Percentiles rank a stretch among this genome's conserved stretches.
phyloP scores from a whole-genome alignment of 2,888 invertebrate species.

The Artemia sinica region DNA sequence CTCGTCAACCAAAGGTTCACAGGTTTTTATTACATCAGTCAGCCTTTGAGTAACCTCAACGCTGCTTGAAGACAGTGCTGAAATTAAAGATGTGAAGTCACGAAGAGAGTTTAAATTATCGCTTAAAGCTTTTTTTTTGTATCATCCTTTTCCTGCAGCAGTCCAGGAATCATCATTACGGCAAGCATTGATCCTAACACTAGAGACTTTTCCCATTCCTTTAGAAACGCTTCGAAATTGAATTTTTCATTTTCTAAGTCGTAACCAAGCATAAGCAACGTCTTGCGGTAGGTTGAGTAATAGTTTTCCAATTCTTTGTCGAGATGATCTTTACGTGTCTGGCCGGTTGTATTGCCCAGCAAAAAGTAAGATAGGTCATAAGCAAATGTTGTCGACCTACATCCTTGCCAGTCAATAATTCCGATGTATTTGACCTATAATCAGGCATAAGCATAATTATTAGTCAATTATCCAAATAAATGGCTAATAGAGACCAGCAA shows the following conservation, averaged over 20 bases:
- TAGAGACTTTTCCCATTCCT: neutral
- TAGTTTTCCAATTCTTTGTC: neutral
- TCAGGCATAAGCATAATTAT: no score
- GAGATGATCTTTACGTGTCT: conserved; percentile 1
- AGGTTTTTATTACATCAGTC: no score
- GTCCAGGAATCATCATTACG: neutral
- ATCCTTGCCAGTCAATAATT: conserved; percentile 14
- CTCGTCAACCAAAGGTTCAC: no score
- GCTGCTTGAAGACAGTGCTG: no score
- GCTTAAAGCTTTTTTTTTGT: neutral
- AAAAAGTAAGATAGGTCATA: conserved; percentile 3
- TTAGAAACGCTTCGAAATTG: neutral
- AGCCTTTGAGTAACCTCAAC: no score
- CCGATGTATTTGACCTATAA: neutral
- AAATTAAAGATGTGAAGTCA: no score
- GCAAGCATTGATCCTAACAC: neutral
- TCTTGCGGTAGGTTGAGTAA: conserved; percentile 6
- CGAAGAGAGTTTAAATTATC: neutral
- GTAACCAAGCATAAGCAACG: conserved; percentile 2
- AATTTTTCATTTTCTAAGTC: neutral
- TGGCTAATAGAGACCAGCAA: no score
- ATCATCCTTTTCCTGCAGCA: neutral
- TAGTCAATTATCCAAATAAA: no score
- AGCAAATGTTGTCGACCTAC: neutral
- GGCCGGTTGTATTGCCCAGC: conserved; percentile 2